phyloP scores from a whole-genome alignment of 2,113 vertebrate species.

The Cranoglanis bouderius region DNA sequence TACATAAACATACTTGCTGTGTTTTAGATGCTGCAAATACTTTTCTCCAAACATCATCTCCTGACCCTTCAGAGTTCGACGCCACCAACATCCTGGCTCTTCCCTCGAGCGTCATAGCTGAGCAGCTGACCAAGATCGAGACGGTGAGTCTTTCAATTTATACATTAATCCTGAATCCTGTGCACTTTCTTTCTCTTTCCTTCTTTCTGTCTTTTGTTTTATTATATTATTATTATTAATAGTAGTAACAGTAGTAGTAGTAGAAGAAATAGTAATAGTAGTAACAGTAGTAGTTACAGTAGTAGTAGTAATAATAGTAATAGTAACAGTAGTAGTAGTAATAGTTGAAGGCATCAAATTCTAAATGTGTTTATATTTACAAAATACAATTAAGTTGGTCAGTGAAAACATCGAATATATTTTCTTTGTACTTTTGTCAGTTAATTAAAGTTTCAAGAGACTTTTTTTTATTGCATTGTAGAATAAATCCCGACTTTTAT shows the following conservation, averaged over 20 bases:
- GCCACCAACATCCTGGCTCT: constrained; percentile 77
- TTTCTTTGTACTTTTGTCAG: too few relatives aligned
- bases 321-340: too few relatives aligned
- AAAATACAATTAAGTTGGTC: too few relatives aligned
- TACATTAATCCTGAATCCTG: too few relatives aligned
- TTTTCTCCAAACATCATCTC: constrained; percentile 20
- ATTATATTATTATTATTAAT: background rate
- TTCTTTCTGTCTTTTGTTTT: background rate
- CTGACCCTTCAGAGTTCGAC: constrained; percentile 70
- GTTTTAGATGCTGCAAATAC: constrained; percentile 56
- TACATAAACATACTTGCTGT: background rate
- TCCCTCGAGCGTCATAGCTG: constrained; percentile 75
- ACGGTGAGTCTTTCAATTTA: constrained; percentile 71
- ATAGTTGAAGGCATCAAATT: too few relatives aligned
- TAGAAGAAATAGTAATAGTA: background rate
- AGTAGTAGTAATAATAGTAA: background rate
- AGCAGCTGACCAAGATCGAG: constrained; percentile 88
- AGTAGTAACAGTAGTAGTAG: background rate
- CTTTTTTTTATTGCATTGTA: too few relatives aligned
- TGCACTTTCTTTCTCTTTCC: background rate
- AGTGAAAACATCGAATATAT: too few relatives aligned
- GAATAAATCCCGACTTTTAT: too few relatives aligned
- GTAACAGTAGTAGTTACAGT: background rate
- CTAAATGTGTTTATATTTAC: too few relatives aligned
- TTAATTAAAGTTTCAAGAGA: too few relatives aligned